Evolutionary conservation across 2,797 vertebrate species (phyloP).

Genomic region (Chiroxiphia lanceolata): DNA sequence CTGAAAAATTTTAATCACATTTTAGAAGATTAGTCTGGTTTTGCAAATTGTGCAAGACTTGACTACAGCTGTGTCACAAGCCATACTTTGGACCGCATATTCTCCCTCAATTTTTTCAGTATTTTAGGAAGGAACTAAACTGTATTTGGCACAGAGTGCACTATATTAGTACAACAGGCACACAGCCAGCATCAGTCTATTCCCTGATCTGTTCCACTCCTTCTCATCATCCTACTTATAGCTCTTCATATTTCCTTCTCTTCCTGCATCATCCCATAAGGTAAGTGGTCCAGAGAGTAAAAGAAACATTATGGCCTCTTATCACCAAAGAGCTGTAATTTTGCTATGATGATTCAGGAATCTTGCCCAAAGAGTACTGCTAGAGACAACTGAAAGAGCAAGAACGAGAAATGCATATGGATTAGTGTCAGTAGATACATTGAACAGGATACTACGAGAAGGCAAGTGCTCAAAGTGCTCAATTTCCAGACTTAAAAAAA

Average conservation of each 20-base stretch:
- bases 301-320: neutral
- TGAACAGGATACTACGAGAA: neutral
- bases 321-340: neutral
- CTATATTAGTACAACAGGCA: constrained; percentile 9
- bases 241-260: neutral
- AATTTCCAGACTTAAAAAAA: neutral
- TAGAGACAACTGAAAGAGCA: neutral
- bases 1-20: neutral
- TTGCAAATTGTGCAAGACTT: neutral
- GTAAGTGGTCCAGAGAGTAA: neutral
- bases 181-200: constrained; percentile 9
- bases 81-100: neutral
- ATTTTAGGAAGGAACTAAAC: constrained; percentile 33
- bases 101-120: neutral
- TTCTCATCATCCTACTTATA: neutral
- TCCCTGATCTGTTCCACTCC: constrained; percentile 27
- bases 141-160: constrained; percentile 2
- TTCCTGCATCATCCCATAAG: neutral
- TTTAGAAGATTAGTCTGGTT: constrained; percentile 7
- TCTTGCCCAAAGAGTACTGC: neutral
- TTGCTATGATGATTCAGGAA: neutral
- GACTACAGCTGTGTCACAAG: constrained; percentile 35
- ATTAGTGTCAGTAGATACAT: neutral
- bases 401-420: neutral
- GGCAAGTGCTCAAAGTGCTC: neutral